Evolutionary conservation across 2,888 invertebrate genomes (phyloP).

Genomic region (Sipha maydis): DNA sequence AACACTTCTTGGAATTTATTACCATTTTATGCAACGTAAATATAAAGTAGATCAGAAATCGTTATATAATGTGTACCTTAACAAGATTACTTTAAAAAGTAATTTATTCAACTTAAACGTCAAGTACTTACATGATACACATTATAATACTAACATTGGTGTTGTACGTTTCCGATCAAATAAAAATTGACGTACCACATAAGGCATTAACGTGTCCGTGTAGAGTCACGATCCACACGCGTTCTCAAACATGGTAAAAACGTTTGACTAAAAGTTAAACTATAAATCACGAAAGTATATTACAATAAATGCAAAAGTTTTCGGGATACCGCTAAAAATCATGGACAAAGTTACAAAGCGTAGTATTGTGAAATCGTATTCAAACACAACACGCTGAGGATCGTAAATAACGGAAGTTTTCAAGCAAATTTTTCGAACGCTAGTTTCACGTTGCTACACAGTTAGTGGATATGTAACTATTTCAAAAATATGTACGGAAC

Average conservation of each 20-base stretch:
- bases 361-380: slow-evolving; percentile 4
- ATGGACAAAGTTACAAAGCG: slow-evolving; percentile 14
- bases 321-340: not conserved
- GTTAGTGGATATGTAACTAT: too few species aligned
- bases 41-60: too few species aligned
- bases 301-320: slow-evolving; percentile 14
- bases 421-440: not conserved
- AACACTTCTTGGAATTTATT: too few species aligned
- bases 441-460: too few species aligned
- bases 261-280: slow-evolving; percentile 32
- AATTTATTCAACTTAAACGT: not conserved
- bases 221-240: not conserved
- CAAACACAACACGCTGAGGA: slow-evolving; percentile 12
- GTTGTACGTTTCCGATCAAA: too few species aligned
- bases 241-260: slow-evolving; percentile 13
- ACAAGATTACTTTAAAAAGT: too few species aligned
- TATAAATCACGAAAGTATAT: slow-evolving; percentile 35
- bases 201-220: not conserved
- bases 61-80: too few species aligned
- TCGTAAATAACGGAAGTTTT: slow-evolving; percentile 45
- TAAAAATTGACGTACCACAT: too few species aligned
- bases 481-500: too few species aligned
- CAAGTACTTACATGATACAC: not conserved
- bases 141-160: not conserved
- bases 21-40: too few species aligned